Percentiles rank a stretch among this genome's conserved stretches.
These are phyloP conservation scores for Gymnothorax javanicus DNA, from an alignment of 2,797 vertebrate genomes.

Conservation along the genomic window DNA sequence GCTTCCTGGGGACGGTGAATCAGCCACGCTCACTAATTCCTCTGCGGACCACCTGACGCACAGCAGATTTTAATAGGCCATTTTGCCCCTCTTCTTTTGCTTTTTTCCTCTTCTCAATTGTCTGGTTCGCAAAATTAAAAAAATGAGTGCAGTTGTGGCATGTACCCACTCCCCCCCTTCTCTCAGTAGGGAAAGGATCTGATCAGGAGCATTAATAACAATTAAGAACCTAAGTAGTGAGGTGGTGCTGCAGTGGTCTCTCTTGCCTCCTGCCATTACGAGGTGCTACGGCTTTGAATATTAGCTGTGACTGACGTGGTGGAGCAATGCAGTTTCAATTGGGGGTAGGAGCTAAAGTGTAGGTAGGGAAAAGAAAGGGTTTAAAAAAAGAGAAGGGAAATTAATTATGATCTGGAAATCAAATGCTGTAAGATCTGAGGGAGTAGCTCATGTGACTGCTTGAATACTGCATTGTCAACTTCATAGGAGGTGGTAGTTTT, in stretches of 20 bases:
- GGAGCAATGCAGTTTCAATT: conserved; percentile 36
- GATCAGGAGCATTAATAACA: conserved; percentile 78
- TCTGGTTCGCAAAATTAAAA: conserved; percentile 56
- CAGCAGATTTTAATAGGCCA: conserved; percentile 67
- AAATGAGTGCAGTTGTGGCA: conserved; percentile 66
- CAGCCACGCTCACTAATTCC: conserved; percentile 72
- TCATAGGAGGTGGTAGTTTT: conserved; percentile 24
- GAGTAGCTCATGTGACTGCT: conserved; percentile 27
- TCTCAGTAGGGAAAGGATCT: conserved; percentile 62
- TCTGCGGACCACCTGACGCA: conserved; percentile 69
- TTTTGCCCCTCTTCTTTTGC: conserved; percentile 37
- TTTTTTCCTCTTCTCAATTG: conserved; percentile 64
- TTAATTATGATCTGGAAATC: conserved; percentile 15
- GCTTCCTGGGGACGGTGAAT: conserved; percentile 75
- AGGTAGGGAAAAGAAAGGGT: conserved; percentile 25
- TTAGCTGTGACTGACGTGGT: conserved; percentile 46
- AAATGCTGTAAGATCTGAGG: conserved; percentile 11
- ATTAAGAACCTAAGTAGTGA: conserved; percentile 67
- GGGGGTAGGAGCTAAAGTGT: conserved; percentile 31
- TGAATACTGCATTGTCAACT: conserved; percentile 25
- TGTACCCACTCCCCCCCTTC: conserved; percentile 59
- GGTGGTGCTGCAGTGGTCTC: conserved; percentile 48
- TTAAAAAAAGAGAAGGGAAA: conserved; percentile 13
- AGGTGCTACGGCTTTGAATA: conserved; percentile 31
- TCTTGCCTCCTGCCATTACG: conserved; percentile 48